These are phyloP conservation scores for Galaxea fascicularis DNA, from an alignment of 92 coral and sea anemone species.

Conservation along the genomic window DNA sequence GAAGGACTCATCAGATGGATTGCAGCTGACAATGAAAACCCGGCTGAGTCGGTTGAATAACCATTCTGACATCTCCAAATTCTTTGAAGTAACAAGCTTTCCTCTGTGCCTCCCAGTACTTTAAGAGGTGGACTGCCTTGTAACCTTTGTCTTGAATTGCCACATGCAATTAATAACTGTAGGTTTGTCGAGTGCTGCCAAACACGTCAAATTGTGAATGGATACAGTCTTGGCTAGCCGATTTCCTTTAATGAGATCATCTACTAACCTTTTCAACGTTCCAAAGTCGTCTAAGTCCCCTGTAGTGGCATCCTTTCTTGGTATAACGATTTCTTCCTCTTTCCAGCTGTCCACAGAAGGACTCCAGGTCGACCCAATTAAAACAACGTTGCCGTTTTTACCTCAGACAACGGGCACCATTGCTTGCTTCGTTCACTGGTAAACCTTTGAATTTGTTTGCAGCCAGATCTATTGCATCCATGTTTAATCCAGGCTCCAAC, in stretches of 20 bases:
- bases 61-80: constrained; percentile 35
- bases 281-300: constrained; percentile 63
- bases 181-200: constrained; percentile 41
- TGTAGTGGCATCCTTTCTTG: not conserved
- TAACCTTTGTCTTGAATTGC: constrained; percentile 51
- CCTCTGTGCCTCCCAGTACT: constrained; percentile 37
- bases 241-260: constrained; percentile 20
- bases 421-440: constrained; percentile 49
- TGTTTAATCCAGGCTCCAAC: constrained; percentile 40
- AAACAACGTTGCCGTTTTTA: constrained; percentile 34
- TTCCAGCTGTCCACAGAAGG: constrained; percentile 43
- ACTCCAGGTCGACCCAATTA: constrained; percentile 49
- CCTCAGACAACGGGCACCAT: constrained; percentile 51
- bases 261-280: constrained; percentile 40
- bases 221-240: constrained; percentile 45
- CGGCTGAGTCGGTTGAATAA: constrained; percentile 71
- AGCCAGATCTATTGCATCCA: constrained; percentile 12
- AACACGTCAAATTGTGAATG: constrained; percentile 48
- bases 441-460: constrained; percentile 14
- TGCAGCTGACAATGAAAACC: constrained; percentile 68
- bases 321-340: not conserved
- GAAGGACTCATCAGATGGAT: constrained; percentile 52
- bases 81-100: constrained; percentile 2
- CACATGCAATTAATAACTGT: constrained; percentile 53
- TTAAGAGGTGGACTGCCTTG: constrained; percentile 40